phyloP scores from a whole-genome alignment of 2,888 invertebrate genomes.

The Isoperla grammatica region DNA sequence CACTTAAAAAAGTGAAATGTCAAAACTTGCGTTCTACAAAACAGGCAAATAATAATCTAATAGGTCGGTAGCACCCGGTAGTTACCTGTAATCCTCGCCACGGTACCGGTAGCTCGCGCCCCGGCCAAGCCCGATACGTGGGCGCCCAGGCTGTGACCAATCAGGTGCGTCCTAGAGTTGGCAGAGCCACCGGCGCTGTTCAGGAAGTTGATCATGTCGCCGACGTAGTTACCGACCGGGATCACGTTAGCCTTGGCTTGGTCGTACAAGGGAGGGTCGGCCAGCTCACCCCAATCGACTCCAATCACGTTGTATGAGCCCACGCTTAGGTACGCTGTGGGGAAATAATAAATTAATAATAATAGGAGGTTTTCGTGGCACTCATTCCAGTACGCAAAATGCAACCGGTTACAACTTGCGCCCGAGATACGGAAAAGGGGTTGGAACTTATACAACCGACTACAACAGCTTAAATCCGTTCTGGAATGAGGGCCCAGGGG shows the following conservation, averaged over 20 bases:
- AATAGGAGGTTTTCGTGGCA: no score
- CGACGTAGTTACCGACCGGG: slow-evolving; percentile 39
- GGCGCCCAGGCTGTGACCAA: slow-evolving; percentile 44
- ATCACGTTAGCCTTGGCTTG: slow-evolving; percentile 27
- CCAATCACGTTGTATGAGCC: slow-evolving; percentile 16
- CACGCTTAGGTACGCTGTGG: slow-evolving; percentile 6
- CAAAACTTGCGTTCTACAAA: no score
- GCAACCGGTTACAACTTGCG: no score
- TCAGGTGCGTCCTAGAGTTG: slow-evolving; percentile 38
- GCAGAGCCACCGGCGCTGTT: slow-evolving; percentile 34
- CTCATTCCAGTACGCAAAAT: no score
- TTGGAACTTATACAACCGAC: no score
- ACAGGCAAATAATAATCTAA: no score
- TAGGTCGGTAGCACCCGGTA: no score
- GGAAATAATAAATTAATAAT: no score
- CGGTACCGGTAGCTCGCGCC: slow-evolving; percentile 33
- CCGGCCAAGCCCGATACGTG: slow-evolving; percentile 41
- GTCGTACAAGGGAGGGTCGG: slow-evolving; percentile 35
- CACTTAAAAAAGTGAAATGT: no score
- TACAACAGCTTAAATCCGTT: no score
- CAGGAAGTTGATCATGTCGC: slow-evolving; percentile 39
- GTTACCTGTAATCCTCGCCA: slow-evolving; percentile 43
- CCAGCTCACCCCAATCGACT: slow-evolving; percentile 45
- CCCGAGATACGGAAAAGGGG: no score
- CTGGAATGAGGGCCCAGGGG: no score